Conservation (phyloP, 2,113 vertebrate genomes). For the Oryzias curvinotus region DNA sequence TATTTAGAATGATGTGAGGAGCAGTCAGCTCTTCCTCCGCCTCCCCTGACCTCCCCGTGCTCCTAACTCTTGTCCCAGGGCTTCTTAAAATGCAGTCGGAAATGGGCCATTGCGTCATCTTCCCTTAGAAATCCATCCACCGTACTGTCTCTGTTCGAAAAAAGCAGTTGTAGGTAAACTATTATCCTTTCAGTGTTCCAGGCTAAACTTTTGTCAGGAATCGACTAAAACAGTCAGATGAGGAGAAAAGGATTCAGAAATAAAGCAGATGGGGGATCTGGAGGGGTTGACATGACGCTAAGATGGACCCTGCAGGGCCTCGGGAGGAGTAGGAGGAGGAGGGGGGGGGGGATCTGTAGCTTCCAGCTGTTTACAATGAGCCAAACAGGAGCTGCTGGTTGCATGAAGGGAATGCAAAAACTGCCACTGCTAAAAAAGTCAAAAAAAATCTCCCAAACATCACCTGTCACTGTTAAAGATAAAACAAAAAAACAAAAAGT, state of each 20-base stretch:
- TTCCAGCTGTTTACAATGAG: slow-evolving; percentile 36
- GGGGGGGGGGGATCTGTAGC: slow-evolving; percentile 2
- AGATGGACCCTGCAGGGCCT: slow-evolving; percentile 17
- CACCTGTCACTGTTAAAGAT: no score
- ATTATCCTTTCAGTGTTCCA: slow-evolving; percentile 28
- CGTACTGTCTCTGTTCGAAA: slow-evolving; percentile 35
- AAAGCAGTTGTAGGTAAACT: slow-evolving; percentile 48
- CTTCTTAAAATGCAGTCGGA: slow-evolving; percentile 37
- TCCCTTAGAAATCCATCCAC: slow-evolving; percentile 38
- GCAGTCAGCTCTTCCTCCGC: no score
- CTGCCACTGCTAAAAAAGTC: neutral
- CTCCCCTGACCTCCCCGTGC: slow-evolving; percentile 1
- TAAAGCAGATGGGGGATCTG: slow-evolving; percentile 1
- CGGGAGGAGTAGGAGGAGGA: no score
- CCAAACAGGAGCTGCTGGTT: slow-evolving; percentile 7
- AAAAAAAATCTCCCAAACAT: neutral
- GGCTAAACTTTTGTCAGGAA: slow-evolving; percentile 44
- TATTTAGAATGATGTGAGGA: no score
- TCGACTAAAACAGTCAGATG: neutral
- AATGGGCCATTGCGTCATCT: slow-evolving; percentile 40
- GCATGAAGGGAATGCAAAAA: slow-evolving; percentile 3
- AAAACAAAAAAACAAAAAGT: neutral
- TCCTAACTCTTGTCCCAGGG: slow-evolving; percentile 20
- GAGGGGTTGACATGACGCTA: slow-evolving; percentile 13
- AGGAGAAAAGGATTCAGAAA: no score